These are phyloP conservation scores for Archaeoteleia sp. DNA, from an alignment of 2,888 invertebrate species.

Conservation along the genomic window DNA sequence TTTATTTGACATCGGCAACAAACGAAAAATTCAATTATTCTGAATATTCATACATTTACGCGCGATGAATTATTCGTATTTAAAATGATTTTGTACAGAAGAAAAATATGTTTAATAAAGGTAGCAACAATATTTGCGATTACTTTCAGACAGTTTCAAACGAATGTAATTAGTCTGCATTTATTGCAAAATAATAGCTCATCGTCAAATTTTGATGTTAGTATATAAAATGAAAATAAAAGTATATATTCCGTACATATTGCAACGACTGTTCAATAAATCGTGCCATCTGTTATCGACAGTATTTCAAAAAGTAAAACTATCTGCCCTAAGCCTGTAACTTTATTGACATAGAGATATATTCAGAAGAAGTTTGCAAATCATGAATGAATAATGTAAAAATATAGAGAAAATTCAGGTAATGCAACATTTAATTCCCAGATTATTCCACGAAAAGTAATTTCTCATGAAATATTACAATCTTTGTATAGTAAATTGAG, in stretches of 20 bases:
- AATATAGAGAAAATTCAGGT: not conserved
- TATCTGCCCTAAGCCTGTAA: conserved; percentile 34
- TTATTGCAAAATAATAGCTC: not conserved
- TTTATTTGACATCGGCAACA: conserved; percentile 33
- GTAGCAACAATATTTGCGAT: conserved; percentile 23
- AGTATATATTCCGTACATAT: conserved; percentile 21
- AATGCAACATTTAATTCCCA: too few species aligned
- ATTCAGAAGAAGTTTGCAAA: not conserved
- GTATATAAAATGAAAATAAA: not conserved
- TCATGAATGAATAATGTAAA: not conserved
- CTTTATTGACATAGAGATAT: conserved; percentile 45
- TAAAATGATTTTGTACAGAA: conserved; percentile 7
- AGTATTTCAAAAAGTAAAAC: conserved; percentile 47
- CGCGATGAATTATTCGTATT: conserved; percentile 19
- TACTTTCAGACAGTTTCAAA: not conserved
- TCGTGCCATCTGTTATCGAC: conserved; percentile 48
- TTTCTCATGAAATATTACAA: too few species aligned
- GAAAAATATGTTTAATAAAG: conserved; percentile 10
- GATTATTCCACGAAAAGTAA: too few species aligned
- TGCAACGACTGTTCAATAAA: conserved; percentile 39
- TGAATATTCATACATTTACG: conserved; percentile 25
- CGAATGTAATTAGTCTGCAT: not conserved
- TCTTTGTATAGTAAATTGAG: too few species aligned
- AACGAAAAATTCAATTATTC: conserved; percentile 38
- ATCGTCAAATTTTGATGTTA: not conserved